phyloP scores from a whole-genome alignment of 2,888 invertebrate genomes.

The Agrotis exclamationis region DNA sequence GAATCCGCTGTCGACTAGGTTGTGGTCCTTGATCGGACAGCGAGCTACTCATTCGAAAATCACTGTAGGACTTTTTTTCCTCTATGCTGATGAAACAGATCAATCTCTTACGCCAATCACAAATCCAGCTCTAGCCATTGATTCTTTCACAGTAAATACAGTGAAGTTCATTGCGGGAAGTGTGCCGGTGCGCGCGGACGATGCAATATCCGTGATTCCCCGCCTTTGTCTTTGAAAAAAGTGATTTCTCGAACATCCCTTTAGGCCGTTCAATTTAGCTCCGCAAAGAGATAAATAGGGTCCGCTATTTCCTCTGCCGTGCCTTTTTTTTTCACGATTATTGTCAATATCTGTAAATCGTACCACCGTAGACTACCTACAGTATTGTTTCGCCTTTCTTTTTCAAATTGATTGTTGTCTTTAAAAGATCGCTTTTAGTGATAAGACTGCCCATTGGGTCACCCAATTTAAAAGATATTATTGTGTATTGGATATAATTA shows the following conservation, averaged over 20 bases:
- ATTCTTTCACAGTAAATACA: conserved; percentile 71
- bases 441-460: too few species aligned
- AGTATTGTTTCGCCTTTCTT: too few species aligned
- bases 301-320: conserved; percentile 49
- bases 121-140: conserved; percentile 29
- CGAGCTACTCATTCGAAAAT: too few species aligned
- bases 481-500: too few species aligned
- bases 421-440: too few species aligned
- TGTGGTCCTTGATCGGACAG: too few species aligned
- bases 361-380: too few species aligned
- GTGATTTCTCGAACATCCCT: conserved; percentile 60
- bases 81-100: conserved; percentile 1
- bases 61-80: background rate
- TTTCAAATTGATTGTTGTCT: too few species aligned
- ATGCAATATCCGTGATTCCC: conserved; percentile 73
- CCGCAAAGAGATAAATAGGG: conserved; percentile 50
- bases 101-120: conserved; percentile 17
- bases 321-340: conserved; percentile 32
- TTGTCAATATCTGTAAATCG: background rate
- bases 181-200: conserved; percentile 66
- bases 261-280: conserved; percentile 56
- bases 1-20: too few species aligned
- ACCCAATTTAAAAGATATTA: too few species aligned
- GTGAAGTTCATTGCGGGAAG: conserved; percentile 66
- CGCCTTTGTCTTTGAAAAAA: conserved; percentile 69